Percentiles rank a stretch among this genome's conserved stretches.
Evolutionary conservation across 2,113 vertebrate species (phyloP).

Genomic region (Acrocephalus kingi): DNA sequence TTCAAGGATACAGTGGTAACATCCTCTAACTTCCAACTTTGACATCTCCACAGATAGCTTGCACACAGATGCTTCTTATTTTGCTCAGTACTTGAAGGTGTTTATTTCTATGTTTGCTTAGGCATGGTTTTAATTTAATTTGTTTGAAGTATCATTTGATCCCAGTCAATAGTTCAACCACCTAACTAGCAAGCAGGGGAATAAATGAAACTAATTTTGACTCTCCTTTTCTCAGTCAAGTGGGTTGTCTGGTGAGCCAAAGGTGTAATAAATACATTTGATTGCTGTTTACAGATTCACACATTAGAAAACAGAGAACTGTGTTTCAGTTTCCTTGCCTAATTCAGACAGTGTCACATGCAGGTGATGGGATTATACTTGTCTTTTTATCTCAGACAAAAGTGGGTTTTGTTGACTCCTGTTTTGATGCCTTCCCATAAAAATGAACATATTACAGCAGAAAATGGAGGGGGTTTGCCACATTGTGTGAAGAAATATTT

Average conservation of each 20-base stretch:
- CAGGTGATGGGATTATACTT: not conserved
- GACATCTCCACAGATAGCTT: not conserved
- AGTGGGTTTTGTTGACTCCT: not conserved
- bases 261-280: slow-evolving; percentile 36
- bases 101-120: slow-evolving; percentile 21
- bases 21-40: not conserved
- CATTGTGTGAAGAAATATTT: not conserved
- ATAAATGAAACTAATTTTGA: slow-evolving; percentile 37
- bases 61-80: not conserved
- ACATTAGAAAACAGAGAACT: not conserved
- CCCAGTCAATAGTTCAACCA: not conserved
- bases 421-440: not conserved
- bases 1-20: not conserved
- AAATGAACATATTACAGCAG: not conserved
- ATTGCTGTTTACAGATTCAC: slow-evolving; percentile 3
- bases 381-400: not conserved
- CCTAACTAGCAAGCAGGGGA: slow-evolving; percentile 11
- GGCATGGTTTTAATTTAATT: slow-evolving; percentile 18
- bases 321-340: not conserved
- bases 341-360: not conserved
- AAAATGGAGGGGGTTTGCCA: not conserved
- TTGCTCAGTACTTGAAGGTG: not conserved
- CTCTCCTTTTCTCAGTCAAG: not conserved
- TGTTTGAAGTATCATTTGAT: slow-evolving; percentile 24
- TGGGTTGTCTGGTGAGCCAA: slow-evolving; percentile 5